These are phyloP conservation scores for Drosophila incognita DNA, from an alignment of 2,888 invertebrate species.

Conservation along the genomic window DNA sequence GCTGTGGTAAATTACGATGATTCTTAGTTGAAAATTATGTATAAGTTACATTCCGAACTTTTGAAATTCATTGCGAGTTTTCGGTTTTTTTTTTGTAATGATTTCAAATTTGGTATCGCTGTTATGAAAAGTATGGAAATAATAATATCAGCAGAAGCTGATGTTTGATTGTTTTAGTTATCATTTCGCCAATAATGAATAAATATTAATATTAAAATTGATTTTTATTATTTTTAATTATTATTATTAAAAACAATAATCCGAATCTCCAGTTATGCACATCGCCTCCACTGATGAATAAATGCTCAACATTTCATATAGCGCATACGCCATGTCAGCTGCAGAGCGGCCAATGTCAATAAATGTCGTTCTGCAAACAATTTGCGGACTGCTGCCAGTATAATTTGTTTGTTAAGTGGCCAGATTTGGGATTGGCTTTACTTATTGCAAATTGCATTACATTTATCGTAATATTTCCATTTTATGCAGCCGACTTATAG, in stretches of 20 bases:
- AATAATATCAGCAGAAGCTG: no score
- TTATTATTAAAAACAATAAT: neutral
- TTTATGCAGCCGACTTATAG: neutral
- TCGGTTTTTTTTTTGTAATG: no score
- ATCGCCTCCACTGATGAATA: conserved; percentile 12
- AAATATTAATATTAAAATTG: neutral
- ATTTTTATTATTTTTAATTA: neutral
- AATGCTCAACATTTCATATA: conserved; percentile 10
- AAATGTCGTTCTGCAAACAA: conserved; percentile 3
- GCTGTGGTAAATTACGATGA: neutral
- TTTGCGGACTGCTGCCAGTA: conserved; percentile 1
- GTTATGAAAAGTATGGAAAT: no score
- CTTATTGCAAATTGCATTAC: neutral
- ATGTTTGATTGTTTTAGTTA: neutral
- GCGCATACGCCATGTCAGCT: conserved; percentile 21
- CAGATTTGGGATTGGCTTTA: neutral
- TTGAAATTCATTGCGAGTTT: no score
- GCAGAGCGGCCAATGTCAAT: neutral
- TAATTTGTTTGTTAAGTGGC: conserved; percentile 5
- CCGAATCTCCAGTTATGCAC: neutral
- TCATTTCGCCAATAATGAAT: neutral
- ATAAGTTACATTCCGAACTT: no score
- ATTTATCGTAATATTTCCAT: neutral
- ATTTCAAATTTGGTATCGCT: no score
- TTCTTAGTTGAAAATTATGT: neutral